Conservation (phyloP, 2,797 vertebrate species). For the Tragelaphus eurycerus region DNA sequence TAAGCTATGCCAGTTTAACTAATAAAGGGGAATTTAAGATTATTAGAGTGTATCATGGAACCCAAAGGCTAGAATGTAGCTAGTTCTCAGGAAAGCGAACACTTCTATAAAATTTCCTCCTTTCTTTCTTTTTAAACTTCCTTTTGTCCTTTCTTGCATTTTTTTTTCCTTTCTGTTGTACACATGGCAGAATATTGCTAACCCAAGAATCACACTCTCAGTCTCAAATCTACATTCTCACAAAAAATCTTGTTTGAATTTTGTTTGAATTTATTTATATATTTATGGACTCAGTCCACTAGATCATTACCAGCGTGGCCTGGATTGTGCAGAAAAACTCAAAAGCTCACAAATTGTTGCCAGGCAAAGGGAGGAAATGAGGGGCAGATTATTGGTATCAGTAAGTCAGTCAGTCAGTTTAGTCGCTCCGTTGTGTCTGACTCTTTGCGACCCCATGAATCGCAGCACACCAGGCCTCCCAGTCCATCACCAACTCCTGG, state of each 20-base stretch:
- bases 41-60: neutral
- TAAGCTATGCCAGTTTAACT: neutral
- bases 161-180: neutral
- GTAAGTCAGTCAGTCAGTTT: too few species aligned
- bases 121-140: neutral
- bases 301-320: neutral
- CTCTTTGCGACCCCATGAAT: neutral
- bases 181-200: neutral
- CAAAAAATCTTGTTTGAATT: neutral
- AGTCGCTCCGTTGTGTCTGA: neutral
- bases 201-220: neutral
- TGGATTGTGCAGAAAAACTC: neutral
- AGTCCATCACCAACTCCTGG: neutral
- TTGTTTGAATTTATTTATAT: neutral
- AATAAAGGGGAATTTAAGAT: neutral
- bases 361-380: neutral
- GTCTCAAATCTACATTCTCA: neutral
- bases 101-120: neutral
- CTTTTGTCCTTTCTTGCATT: neutral
- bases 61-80: neutral
- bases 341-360: neutral
- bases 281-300: neutral
- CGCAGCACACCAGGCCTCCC: accelerated
- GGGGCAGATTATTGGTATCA: neutral
- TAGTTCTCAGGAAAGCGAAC: neutral